Conservation (phyloP, 2,888 invertebrate species). For the Rhabditoides inermis region DNA sequence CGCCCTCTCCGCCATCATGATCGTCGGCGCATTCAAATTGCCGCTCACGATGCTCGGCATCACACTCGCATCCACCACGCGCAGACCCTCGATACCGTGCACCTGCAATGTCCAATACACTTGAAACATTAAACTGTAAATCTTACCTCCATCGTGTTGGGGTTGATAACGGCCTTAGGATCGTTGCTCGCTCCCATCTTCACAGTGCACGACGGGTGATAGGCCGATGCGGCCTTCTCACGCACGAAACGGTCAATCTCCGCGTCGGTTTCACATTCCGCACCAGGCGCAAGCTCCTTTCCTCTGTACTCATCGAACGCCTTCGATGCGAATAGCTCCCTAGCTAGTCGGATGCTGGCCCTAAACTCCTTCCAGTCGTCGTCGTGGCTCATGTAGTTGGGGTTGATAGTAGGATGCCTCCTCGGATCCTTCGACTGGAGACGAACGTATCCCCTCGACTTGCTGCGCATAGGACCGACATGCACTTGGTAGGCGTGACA, state of each 20-base stretch:
- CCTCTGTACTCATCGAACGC: conserved; percentile 15
- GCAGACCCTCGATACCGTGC: conserved; percentile 53
- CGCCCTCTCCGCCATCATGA: conserved; percentile 57
- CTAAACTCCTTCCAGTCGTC: conserved; percentile 32
- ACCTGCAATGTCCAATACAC: no score
- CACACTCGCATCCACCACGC: conserved; percentile 73
- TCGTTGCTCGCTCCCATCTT: conserved; percentile 60
- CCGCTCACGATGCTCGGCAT: conserved; percentile 70
- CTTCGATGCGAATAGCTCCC: conserved; percentile 43
- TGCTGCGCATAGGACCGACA: conserved; percentile 65
- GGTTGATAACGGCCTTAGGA: conserved; percentile 64
- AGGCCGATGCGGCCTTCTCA: conserved; percentile 59
- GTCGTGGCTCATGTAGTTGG: conserved; percentile 68
- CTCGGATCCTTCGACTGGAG: conserved; percentile 69
- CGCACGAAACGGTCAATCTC: conserved; percentile 42
- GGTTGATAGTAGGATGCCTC: conserved; percentile 74
- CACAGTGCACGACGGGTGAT: conserved; percentile 73
- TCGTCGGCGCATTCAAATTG: conserved; percentile 61
- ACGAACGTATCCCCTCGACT: conserved; percentile 72
- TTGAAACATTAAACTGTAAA: no score
- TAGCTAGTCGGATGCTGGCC: conserved; percentile 30
- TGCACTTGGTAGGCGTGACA: conserved; percentile 57
- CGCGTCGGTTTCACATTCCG: conserved; percentile 37
- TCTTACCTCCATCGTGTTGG: conserved; percentile 54
- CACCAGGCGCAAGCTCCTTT: conserved; percentile 10